Conservation (phyloP, 30 jellyfish, hydroid and myxozoan species). For the Hydractinia symbiolongicarpus region DNA sequence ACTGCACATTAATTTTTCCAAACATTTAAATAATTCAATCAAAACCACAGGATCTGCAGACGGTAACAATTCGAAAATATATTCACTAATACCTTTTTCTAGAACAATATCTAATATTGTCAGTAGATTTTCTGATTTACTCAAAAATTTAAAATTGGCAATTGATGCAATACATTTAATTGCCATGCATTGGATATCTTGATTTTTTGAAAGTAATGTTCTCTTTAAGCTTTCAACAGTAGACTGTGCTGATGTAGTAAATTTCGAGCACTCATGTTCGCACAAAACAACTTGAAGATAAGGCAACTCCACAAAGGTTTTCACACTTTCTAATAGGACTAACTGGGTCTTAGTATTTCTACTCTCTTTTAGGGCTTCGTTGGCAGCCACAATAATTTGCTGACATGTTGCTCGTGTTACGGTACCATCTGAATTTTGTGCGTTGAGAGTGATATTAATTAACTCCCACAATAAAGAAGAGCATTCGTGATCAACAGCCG, state of each 20-base stretch:
- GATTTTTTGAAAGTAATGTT: constrained; percentile 41
- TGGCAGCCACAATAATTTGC: not conserved
- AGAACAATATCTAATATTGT: constrained; percentile 8
- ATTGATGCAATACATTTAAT: constrained; percentile 33
- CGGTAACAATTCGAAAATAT: constrained; percentile 51
- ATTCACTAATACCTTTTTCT: constrained; percentile 68
- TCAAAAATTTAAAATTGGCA: not conserved
- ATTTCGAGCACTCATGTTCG: constrained; percentile 39
- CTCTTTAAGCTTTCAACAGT: constrained; percentile 47
- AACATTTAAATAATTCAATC: constrained; percentile 34
- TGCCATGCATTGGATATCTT: constrained; percentile 40
- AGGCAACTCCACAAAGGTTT: constrained; percentile 13
- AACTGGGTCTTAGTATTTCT: not conserved
- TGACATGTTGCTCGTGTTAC: not conserved
- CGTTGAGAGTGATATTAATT: not conserved
- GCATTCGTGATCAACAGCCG: not conserved
- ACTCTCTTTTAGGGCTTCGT: not conserved
- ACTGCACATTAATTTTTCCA: constrained; percentile 27
- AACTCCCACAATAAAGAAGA: not conserved
- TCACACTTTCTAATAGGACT: constrained; percentile 41
- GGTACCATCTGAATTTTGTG: not conserved
- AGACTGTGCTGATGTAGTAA: constrained; percentile 23
- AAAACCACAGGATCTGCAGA: constrained; percentile 29
- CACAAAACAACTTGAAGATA: constrained; percentile 17
- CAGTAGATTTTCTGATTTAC: not conserved